Evolutionary conservation across 2,113 vertebrate species (phyloP), one percentile per base, ranked within the genome.

Genomic region (Pollachius pollachius): DNA sequence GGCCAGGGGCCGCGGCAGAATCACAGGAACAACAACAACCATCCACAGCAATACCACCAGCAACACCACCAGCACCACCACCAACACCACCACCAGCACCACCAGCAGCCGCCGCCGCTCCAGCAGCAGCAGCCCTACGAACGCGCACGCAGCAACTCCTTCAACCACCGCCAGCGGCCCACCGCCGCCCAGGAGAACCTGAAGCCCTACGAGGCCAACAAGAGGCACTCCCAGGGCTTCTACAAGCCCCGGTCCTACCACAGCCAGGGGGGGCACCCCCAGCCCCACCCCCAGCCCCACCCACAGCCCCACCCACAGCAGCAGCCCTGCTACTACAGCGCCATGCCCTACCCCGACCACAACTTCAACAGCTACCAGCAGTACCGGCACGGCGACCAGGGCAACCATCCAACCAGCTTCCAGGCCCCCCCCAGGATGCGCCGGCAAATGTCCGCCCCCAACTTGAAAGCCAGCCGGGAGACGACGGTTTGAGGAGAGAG

Each of bases 101-200:
- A 84, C 15, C 75, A 84, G 12, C 89, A 83, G n/a, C 84, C 71
- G 57, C 93, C 90, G 64, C 70, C 88, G 0, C 80, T 84, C 12
- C 75, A 84, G 16, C 89, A 83, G 21, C 84, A 72, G 59, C 93
- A 90, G 65, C 70, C 88, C 67, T 71, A 93, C 48, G 89, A 92
- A 58, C 94, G 96, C 81, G 94, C 91, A 78, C 95, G 97, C 72
- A 98, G 97, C 92, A 98, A 95, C 83, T 99, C 97, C 11, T 95
- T 99, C 52, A 97, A 92, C 66, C 90, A 81, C 4, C 93, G 93
- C 79, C 93, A 94, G 73, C 92, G 90, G 68, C 30, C 86, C 0
- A 90, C 94, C 0, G 89, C 92, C 76, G 94, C 94, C 0, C 84
- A 92, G 0, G 95, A 96, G 63, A 87, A 93, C 0, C 69, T 92